Conservation (phyloP, 2,113 vertebrate genomes). For the Brienomyrus longianalis region DNA sequence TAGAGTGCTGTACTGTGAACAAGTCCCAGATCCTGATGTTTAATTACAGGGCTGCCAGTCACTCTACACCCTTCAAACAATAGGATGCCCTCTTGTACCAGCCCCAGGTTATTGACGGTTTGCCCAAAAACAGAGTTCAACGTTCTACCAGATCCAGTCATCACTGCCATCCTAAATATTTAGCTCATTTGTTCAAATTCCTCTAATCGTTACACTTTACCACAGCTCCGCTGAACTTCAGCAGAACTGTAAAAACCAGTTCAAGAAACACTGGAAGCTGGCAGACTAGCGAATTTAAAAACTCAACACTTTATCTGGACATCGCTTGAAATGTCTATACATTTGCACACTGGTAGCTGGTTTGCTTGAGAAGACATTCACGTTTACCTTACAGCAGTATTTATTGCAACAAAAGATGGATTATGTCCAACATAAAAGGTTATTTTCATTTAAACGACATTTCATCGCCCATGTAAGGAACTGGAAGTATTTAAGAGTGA, state of each 20-base stretch:
- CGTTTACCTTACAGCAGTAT: background rate
- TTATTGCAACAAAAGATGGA: background rate
- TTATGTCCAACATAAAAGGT: background rate
- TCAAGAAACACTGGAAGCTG: background rate
- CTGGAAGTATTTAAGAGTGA: background rate
- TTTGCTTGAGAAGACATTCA: background rate
- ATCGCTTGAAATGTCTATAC: background rate
- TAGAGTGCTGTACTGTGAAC: background rate
- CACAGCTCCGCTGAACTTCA: conserved; percentile 17
- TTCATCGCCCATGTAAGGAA: background rate
- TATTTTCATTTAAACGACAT: background rate
- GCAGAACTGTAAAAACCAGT: background rate
- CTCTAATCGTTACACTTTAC: conserved; percentile 20
- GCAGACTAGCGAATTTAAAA: background rate
- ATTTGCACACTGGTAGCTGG: background rate
- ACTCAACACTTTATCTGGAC: background rate
- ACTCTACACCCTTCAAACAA: background rate
- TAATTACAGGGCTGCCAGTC: background rate
- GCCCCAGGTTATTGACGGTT: background rate
- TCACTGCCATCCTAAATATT: conserved; percentile 64
- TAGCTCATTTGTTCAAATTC: conserved; percentile 41
- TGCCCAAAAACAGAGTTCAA: conserved; percentile 26
- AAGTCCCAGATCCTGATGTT: background rate
- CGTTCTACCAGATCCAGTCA: conserved; percentile 34
- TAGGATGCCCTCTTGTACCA: background rate